Base-by-base conservation (phyloP, 2,888 invertebrate genomes). In the Synanthedon andrenaeformis region DNA sequence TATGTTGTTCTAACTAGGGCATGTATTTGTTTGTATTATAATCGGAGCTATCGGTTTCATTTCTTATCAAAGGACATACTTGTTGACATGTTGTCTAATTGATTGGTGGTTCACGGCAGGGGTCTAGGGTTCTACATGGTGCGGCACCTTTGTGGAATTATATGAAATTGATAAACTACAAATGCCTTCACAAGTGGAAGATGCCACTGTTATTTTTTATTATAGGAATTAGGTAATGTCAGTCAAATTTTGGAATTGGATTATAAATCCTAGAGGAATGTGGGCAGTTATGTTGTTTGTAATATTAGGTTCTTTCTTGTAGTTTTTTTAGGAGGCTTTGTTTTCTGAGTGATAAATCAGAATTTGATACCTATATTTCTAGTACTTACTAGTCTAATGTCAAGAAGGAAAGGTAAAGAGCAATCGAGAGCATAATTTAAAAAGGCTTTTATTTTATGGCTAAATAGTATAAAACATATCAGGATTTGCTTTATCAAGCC, bases 51-150 rank as follows among this genome's bases (percentile, higher is more conserved):
- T 72, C 74, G 76, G 75, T 73, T 72, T 74, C 71, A 70, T 69
- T 71, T 72, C 69, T 78, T 82, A 79, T 79, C 76, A 78, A 83
- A 81, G 79, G 82, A 84, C 85, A 81, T 74, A 87, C 84, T 86
- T 86, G 87, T 87, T 87, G 87, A 87, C 86, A 87, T 84, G 85
- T 85, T 85, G 79, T 86, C 85, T 87, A 86, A 87, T 87, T 87
- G 87, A 87, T 86, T 79, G 85, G 85, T 81, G 81, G 77, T 82
- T 80, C 87, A 65, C 87, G 65, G 83, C 71, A 79, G 86, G 87
- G 82, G 80, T 77, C 77, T 77, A 74, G 72, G 74, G 79, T 66
- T 69, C 68, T 77, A 79, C 76, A 74, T 71, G 74, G 67, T 74
- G 79, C 86, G 86, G 86, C 70, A 62, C 71, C 82, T 86, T 87